Evolutionary conservation across 2,113 vertebrate species (phyloP), one percentile per base, ranked within the genome.

Genomic region (Seriola quinqueradiata): DNA sequence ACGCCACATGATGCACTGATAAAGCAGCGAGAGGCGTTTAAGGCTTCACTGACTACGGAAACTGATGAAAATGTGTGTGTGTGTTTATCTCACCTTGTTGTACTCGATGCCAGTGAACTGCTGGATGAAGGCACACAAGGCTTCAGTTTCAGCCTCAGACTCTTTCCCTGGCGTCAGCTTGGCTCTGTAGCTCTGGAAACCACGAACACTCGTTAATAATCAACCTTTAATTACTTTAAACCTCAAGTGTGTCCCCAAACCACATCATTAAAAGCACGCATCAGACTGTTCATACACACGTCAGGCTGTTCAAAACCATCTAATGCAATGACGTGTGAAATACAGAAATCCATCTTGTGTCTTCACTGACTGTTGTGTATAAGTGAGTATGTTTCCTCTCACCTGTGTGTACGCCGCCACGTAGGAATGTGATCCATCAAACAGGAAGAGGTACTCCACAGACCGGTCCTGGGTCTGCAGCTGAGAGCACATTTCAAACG

Each of bases 401-500:
- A 99, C 98, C 96, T 98, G 96, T 2, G 97, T 99, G 79, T 99
- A 97, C 0, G 98, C 98, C 59, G 98, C 95, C 83, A 99, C 98
- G 0, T 96, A 99, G 7, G 96, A 95, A 90, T 97, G 98, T 0
- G 98, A 99, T 2, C 98, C 98, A 5, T 99, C 98, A 1, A 99
- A 95, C 66, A 99, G 93, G 79, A 99, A 97, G 8, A 99, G 96
- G 84, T 91, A 93, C 84, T 99, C 96, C 88, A 96, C 95, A 1
- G 92, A 7, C 3, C 89, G 92, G 23, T 95, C 94, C 54, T 95
- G 96, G 5, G 81, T 90, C 93, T 99, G 97, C 76, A 99, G 95
- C 85, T 99, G 98, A 4, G 96, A 97, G 84, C 97, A 98, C 95
- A 99, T 99, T 92, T 99, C 98, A 67, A 99, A 99, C 34, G 98